Conservation (phyloP, 1,140 invertebrate genomes). For the Zophobas atratus region DNA sequence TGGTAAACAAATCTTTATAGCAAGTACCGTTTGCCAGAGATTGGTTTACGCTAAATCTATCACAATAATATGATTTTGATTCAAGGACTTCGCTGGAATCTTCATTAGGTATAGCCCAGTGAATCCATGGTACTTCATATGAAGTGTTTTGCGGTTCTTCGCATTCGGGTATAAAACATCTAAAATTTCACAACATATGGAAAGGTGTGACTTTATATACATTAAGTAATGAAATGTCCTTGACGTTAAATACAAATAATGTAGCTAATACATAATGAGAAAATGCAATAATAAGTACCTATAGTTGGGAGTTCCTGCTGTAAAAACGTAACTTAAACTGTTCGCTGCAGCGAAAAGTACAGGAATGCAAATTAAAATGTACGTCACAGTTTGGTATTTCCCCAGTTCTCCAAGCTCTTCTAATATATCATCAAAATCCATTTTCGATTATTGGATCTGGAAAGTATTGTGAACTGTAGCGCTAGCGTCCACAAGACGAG, state of each 20-base stretch:
- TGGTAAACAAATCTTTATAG: slow-evolving; percentile 62
- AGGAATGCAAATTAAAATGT: slow-evolving; percentile 73
- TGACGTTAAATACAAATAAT: too few relatives aligned
- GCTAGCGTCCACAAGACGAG: not conserved
- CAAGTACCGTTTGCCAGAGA: slow-evolving; percentile 60
- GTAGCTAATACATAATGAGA: too few relatives aligned
- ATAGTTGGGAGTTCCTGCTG: slow-evolving; percentile 72
- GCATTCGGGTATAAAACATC: slow-evolving; percentile 71
- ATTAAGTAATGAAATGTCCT: too few relatives aligned
- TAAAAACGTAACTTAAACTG: slow-evolving; percentile 75
- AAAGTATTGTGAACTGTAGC: not conserved
- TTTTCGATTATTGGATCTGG: slow-evolving; percentile 53
- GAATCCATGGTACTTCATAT: slow-evolving; percentile 68
- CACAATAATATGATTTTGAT: slow-evolving; percentile 59
- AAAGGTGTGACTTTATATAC: too few relatives aligned
- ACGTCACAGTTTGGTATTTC: slow-evolving; percentile 72
- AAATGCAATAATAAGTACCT: slow-evolving; percentile 63
- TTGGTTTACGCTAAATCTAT: slow-evolving; percentile 56
- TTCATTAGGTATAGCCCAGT: slow-evolving; percentile 66
- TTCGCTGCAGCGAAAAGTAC: slow-evolving; percentile 74
- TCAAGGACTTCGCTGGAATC: slow-evolving; percentile 51
- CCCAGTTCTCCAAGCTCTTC: slow-evolving; percentile 74
- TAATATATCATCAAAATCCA: slow-evolving; percentile 74
- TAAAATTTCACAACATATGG: not conserved
- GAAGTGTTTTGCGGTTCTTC: slow-evolving; percentile 64